These are phyloP conservation scores for Chrysaora quinquecirrha DNA, from an alignment of 30 jellyfish, hydroid and myxozoan species.

Conservation along the genomic window DNA sequence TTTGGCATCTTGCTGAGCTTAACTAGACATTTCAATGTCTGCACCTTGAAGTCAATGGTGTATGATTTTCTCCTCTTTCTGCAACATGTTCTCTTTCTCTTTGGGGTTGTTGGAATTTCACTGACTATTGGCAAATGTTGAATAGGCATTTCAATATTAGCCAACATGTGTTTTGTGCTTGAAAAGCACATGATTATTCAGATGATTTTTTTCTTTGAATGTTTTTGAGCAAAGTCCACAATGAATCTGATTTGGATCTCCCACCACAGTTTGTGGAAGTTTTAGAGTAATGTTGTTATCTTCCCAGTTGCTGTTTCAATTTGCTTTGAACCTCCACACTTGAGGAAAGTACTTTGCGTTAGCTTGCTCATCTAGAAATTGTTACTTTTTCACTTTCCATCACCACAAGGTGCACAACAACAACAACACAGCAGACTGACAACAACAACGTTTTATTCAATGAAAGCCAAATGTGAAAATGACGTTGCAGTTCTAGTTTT, in stretches of 20 bases:
- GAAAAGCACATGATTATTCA: not conserved
- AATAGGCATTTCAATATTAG: not conserved
- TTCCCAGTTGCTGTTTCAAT: not conserved
- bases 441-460: not conserved
- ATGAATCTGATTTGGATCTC: not conserved
- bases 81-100: constrained; percentile 3
- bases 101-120: constrained; percentile 3
- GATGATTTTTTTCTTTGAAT: not conserved
- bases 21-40: constrained; percentile 2
- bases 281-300: not conserved
- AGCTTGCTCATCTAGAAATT: not conserved
- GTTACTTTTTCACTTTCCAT: not conserved
- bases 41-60: constrained; percentile 21
- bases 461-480: constrained; percentile 12
- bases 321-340: constrained; percentile 8
- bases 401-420: not conserved
- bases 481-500: constrained; percentile 42
- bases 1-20: not conserved
- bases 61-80: constrained; percentile 5
- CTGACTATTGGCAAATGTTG: not conserved
- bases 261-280: constrained; percentile 7
- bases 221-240: constrained; percentile 9
- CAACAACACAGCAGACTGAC: constrained; percentile 1
- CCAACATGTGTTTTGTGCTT: constrained; percentile 1
- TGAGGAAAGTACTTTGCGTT: constrained; percentile 7